phyloP scores from a whole-genome alignment of 2,888 invertebrate species.

The Scelioninae gen. 1 region DNA sequence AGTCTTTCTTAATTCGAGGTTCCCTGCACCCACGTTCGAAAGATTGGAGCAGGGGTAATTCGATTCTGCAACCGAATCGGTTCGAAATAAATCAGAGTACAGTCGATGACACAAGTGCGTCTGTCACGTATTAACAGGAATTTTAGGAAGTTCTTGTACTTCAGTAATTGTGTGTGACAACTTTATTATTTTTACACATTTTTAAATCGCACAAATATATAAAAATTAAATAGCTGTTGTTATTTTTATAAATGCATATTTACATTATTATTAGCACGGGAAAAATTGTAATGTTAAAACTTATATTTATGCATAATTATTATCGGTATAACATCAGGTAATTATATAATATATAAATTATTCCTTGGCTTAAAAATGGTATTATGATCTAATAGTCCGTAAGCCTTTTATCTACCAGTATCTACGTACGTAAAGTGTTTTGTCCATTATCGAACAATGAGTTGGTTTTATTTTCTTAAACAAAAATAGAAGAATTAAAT shows the following conservation, averaged over 20 bases:
- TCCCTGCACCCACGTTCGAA: constrained; percentile 71
- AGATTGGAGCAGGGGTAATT: constrained; percentile 77
- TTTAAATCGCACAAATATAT: no score
- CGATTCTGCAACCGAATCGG: constrained; percentile 81
- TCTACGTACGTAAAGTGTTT: no score
- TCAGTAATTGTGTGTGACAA: neutral
- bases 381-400: no score
- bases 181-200: neutral
- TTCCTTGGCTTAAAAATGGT: no score
- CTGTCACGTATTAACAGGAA: constrained; percentile 63
- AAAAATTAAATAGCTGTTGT: no score
- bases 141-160: constrained; percentile 1
- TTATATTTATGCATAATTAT: no score
- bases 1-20: constrained; percentile 84
- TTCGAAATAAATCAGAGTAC: constrained; percentile 82
- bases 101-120: constrained; percentile 76
- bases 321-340: no score
- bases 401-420: no score
- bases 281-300: no score
- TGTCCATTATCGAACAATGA: neutral
- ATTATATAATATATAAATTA: no score
- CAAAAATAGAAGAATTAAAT: constrained; percentile 54
- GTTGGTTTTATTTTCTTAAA: constrained; percentile 46
- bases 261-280: no score
- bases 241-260: no score